phyloP scores from a whole-genome alignment of 2,797 vertebrate species.

The Hipposideros larvatus region DNA sequence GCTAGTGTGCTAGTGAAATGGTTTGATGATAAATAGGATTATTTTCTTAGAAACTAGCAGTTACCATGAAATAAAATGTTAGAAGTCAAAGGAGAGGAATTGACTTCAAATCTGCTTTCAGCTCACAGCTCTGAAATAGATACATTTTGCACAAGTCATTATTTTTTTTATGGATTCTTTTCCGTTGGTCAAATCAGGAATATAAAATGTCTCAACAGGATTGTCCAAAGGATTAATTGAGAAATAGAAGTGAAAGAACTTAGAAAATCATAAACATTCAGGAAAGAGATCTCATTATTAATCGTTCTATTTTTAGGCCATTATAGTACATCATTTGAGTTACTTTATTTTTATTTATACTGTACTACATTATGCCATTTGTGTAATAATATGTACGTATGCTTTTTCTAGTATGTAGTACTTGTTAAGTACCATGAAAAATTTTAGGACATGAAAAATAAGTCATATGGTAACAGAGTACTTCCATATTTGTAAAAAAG shows the following conservation, averaged over 20 bases:
- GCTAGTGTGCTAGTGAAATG: not conserved
- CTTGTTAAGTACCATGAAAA: not conserved
- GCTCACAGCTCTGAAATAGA: not conserved
- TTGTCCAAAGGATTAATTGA: not conserved
- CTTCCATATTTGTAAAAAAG: too few relatives aligned
- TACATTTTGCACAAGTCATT: not conserved
- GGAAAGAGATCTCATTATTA: not conserved
- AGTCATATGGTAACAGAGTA: too few relatives aligned
- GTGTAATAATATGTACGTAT: not conserved
- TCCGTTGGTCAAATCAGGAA: not conserved
- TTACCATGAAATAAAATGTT: not conserved
- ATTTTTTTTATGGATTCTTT: not conserved
- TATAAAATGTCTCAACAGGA: not conserved
- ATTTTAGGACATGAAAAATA: not conserved
- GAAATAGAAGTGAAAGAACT: not conserved
- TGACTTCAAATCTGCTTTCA: not conserved
- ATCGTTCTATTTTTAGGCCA: not conserved
- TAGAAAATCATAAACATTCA: not conserved
- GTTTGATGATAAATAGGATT: not conserved
- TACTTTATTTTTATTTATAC: not conserved
- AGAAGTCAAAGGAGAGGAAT: not conserved
- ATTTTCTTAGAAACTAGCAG: not conserved
- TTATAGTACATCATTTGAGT: not conserved
- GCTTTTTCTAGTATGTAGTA: constrained; percentile 24
- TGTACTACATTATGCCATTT: not conserved